Evolutionary conservation across 2,888 invertebrate genomes (phyloP).

Genomic region (Osedax frankpressi): DNA sequence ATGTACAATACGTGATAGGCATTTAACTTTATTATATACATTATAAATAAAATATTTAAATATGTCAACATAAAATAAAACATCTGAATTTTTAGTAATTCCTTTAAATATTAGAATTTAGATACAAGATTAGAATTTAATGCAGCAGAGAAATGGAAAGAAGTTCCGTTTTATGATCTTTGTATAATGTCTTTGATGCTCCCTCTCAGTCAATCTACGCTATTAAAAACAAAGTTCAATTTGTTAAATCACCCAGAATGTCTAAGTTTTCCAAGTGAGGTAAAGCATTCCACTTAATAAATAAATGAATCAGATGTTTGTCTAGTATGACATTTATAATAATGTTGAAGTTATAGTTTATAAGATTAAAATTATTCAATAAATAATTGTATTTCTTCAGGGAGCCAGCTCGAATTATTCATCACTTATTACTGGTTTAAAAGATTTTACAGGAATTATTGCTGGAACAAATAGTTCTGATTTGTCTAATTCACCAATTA

Average conservation of each 20-base stretch:
- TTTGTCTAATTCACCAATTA: background rate
- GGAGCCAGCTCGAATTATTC: background rate
- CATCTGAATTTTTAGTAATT: too few species aligned
- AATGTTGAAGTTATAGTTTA: too few species aligned
- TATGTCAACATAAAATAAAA: too few species aligned
- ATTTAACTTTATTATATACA: too few species aligned
- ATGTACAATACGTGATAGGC: too few species aligned
- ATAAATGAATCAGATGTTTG: too few species aligned
- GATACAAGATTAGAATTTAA: background rate
- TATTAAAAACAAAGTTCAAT: background rate
- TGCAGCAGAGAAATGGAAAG: background rate
- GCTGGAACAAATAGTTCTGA: background rate
- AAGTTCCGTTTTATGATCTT: background rate
- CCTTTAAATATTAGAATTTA: background rate
- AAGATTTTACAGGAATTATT: background rate
- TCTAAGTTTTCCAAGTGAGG: background rate
- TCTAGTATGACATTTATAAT: too few species aligned
- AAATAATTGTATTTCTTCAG: too few species aligned
- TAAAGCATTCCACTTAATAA: too few species aligned
- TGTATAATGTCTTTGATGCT: background rate
- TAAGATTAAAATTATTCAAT: too few species aligned
- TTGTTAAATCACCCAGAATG: background rate
- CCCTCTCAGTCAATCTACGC: background rate
- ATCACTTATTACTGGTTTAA: background rate
- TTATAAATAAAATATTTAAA: too few species aligned